These are phyloP conservation scores for Danaus chrysippus DNA, from an alignment of 2,888 invertebrate genomes.

Conservation along the genomic window DNA sequence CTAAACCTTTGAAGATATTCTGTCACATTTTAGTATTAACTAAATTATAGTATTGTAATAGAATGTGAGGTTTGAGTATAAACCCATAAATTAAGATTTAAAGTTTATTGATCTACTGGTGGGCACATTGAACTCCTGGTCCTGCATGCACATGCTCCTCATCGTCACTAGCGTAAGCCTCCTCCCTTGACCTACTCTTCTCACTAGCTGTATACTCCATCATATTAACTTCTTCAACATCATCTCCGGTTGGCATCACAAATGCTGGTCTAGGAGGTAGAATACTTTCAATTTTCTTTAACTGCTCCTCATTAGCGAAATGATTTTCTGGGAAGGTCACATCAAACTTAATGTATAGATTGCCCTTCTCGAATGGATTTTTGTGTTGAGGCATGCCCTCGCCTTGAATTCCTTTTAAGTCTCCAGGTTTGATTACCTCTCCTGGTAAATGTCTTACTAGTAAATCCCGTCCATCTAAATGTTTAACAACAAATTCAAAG, in stretches of 20 bases:
- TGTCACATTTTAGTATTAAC: slow-evolving; percentile 56
- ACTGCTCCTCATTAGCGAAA: slow-evolving; percentile 83
- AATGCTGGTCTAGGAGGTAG: slow-evolving; percentile 86
- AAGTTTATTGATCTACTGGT: slow-evolving; percentile 81
- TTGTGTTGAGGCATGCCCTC: slow-evolving; percentile 95
- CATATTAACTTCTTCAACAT: slow-evolving; percentile 92
- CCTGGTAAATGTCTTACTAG: slow-evolving; percentile 88
- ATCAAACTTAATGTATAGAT: slow-evolving; percentile 91
- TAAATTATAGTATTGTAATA: slow-evolving; percentile 57
- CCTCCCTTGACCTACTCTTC: slow-evolving; percentile 76
- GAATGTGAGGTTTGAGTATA: slow-evolving; percentile 65
- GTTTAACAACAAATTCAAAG: slow-evolving; percentile 89
- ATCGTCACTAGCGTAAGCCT: slow-evolving; percentile 86
- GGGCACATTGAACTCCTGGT: slow-evolving; percentile 87
- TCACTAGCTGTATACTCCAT: slow-evolving; percentile 85
- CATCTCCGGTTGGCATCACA: slow-evolving; percentile 86
- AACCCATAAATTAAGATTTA: slow-evolving; percentile 43
- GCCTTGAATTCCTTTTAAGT: slow-evolving; percentile 86
- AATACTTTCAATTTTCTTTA: slow-evolving; percentile 84
- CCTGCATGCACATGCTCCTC: slow-evolving; percentile 78
- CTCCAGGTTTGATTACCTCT: slow-evolving; percentile 90
- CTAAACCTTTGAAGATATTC: slow-evolving; percentile 19
- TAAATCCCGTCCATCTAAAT: slow-evolving; percentile 92
- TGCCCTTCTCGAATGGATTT: slow-evolving; percentile 92
- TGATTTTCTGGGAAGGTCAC: slow-evolving; percentile 91